phyloP scores from a whole-genome alignment of 2,888 invertebrate species.

The Ectemnius cavifrons region DNA sequence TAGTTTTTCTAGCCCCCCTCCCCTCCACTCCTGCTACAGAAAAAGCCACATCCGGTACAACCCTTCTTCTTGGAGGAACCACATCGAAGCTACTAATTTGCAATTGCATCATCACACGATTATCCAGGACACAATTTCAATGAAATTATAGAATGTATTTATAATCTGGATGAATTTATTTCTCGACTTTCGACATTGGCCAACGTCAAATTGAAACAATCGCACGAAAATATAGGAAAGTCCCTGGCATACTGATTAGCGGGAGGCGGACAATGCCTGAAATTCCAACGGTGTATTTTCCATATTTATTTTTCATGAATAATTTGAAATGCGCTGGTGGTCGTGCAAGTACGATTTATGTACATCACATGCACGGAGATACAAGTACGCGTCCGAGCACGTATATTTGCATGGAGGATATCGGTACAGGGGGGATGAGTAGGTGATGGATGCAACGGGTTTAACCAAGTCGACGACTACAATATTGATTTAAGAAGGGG shows the following conservation, averaged over 20 bases:
- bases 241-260: too few species aligned
- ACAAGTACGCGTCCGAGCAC: not conserved
- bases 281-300: not conserved
- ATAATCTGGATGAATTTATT: too few species aligned
- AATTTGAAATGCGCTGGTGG: not conserved
- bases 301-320: constrained; percentile 7
- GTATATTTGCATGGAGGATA: not conserved
- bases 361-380: constrained; percentile 3
- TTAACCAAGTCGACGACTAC: constrained; percentile 10
- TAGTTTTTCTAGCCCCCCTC: constrained; percentile 21
- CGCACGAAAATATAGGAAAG: too few species aligned
- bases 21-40: not conserved
- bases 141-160: too few species aligned
- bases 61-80: not conserved
- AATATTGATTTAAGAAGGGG: constrained; percentile 40
- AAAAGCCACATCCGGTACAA: constrained; percentile 16
- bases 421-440: too few species aligned
- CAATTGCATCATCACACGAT: too few species aligned
- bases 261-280: too few species aligned
- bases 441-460: not conserved
- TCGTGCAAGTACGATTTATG: not conserved
- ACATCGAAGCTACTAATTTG: too few species aligned
- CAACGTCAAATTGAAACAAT: too few species aligned
- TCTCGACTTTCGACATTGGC: too few species aligned
- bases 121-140: too few species aligned